phyloP scores from a whole-genome alignment of 2,113 vertebrate genomes.

The Anser brachyrhynchus region DNA sequence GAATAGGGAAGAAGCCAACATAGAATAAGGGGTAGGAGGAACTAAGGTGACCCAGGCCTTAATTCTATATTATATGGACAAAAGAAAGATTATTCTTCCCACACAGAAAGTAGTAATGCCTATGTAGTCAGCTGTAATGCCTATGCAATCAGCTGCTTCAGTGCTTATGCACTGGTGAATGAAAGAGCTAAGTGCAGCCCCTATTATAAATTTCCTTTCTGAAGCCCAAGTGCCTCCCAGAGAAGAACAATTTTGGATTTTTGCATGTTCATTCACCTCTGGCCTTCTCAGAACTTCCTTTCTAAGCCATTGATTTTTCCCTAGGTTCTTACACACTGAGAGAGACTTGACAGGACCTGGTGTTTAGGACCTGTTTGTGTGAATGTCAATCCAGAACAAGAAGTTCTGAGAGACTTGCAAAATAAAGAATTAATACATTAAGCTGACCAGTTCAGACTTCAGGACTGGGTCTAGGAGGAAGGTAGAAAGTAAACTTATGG shows the following conservation, averaged over 20 bases:
- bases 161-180: neutral
- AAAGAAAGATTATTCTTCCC: neutral
- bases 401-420: neutral
- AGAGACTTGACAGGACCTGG: neutral
- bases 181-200: neutral
- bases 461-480: neutral
- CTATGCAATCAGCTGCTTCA: neutral
- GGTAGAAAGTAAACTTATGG: neutral
- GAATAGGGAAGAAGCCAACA: neutral
- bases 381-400: neutral
- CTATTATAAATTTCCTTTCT: neutral
- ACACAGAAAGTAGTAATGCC: neutral
- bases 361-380: neutral
- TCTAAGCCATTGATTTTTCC: neutral
- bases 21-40: neutral
- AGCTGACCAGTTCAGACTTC: neutral
- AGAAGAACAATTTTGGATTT: neutral
- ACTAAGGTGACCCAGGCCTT: neutral
- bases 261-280: neutral
- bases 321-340: neutral
- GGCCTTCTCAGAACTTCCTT: neutral
- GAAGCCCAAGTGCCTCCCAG: neutral
- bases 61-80: fast-evolving
- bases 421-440: neutral
- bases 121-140: neutral